Base-by-base conservation (phyloP, 2,113 vertebrate genomes). In the Lepidothrix coronata region DNA sequence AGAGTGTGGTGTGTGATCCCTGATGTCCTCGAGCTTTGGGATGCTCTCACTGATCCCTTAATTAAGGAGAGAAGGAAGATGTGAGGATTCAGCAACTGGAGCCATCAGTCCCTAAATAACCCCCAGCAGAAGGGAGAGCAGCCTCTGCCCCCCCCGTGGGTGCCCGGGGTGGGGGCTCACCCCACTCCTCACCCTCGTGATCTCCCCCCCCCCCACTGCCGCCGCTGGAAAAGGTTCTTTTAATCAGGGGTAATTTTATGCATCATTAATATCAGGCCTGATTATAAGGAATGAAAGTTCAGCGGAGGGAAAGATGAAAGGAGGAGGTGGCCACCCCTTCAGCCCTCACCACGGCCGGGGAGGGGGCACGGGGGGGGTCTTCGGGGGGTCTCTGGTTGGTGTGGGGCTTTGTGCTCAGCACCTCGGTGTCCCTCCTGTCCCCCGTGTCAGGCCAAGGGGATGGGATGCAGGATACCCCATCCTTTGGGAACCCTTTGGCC, bases 161-260 rank as follows among this genome's bases (percentile, higher is more conserved):
- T 78, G 87, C 79, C 31, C 1, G 1, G 12, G 71, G 71, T 0
- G 30, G 62, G 54, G 85, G 41, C 41, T 55, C 5, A 2, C 7
- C 5, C 61, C 3, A 0, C 23, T n/a, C 25, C 72, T 75, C 65
- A 1, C 57, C 75, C 6, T 2, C 31, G 3, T 62, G 44, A 86
- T 86, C 48, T 52, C 37, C 77, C 25, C 77, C 24, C 8, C 37
- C 24, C 61, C 62, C 1, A 6, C 62, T 0, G 12, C 71, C 0
- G 14, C 23, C 16, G 59, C 89, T 55, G 63, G 68, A 30, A 93
- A 95, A 96, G 91, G 91, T 95, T 87, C 91, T 74, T 91, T 91
- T 94, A 96, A 96, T 96, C 87, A 96, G 82, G 70, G 52, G 13
- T 85, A 94, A 96, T 96, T 96, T 87, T 25, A 68, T 81, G 73